Percentiles rank a stretch among this genome's conserved stretches.
These are phyloP conservation scores for Cephus spinipes DNA, from an alignment of 2,888 invertebrate species.

Conservation along the genomic window DNA sequence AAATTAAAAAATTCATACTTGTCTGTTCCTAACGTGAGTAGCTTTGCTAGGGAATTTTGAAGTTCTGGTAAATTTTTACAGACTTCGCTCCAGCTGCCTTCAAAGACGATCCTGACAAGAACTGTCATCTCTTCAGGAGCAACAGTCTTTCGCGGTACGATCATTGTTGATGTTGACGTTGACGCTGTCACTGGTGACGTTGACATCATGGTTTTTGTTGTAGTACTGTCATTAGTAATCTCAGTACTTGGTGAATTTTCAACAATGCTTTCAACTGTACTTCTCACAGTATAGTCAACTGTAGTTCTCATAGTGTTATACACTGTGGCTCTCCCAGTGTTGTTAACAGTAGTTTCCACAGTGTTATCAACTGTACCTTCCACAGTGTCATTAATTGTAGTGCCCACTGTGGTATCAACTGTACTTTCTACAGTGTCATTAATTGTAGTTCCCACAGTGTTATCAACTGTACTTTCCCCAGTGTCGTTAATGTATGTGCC, in stretches of 20 bases:
- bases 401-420: not conserved
- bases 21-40: constrained; percentile 40
- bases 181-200: not conserved
- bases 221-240: not conserved
- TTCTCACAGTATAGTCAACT: constrained; percentile 1
- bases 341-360: too few species aligned
- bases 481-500: constrained; percentile 17
- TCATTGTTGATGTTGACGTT: not conserved
- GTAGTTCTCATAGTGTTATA: constrained; percentile 19
- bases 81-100: constrained; percentile 49
- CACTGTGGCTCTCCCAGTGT: too few species aligned
- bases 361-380: too few species aligned
- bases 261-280: not conserved
- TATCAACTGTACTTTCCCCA: constrained; percentile 22
- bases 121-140: constrained; percentile 41
- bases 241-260: not conserved
- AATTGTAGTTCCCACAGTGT: too few species aligned
- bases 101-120: constrained; percentile 53
- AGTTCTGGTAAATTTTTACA: constrained; percentile 48
- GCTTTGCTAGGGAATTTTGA: constrained; percentile 43
- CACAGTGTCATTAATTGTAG: too few species aligned
- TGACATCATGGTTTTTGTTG: not conserved
- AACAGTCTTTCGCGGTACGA: not conserved
- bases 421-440: constrained; percentile 12
- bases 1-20: constrained; percentile 37